A percentile compares a stretch with the other conserved stretches of the same genome.
Evolutionary conservation across 2,888 invertebrate species (phyloP).

Genomic region (Platynereis dumerilii): DNA sequence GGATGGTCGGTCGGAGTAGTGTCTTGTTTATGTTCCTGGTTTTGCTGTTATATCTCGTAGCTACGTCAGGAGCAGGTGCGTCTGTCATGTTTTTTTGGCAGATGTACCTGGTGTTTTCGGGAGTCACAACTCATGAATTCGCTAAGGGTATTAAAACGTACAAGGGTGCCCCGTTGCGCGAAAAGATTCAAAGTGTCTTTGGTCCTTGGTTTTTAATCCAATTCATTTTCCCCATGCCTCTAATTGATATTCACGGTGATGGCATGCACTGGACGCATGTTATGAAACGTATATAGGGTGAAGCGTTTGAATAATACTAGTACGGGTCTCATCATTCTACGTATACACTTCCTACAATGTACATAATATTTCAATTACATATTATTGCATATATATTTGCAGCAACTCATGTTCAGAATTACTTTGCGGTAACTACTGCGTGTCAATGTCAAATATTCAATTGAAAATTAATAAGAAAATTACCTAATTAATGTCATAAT

Average conservation of each 20-base stretch:
- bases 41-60: background rate
- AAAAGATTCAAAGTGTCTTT: background rate
- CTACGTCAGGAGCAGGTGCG: background rate
- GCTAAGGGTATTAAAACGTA: background rate
- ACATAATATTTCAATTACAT: no score
- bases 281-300: no score
- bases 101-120: background rate
- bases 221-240: background rate
- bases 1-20: constrained; percentile 9
- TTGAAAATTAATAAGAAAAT: no score
- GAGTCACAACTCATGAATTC: background rate
- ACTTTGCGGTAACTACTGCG: no score
- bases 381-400: no score
- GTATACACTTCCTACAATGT: no score
- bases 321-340: no score
- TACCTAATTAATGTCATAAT: no score
- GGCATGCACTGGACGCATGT: constrained; percentile 2
- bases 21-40: constrained; percentile 5
- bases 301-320: no score
- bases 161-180: background rate
- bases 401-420: no score
- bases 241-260: background rate
- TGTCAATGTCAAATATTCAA: no score
- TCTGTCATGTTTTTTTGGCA: constrained; percentile 5
- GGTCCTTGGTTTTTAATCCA: constrained; percentile 1